These are phyloP conservation scores for Morbakka virulenta DNA, from an alignment of 30 jellyfish, hydroid and myxozoan species.

Conservation along the genomic window DNA sequence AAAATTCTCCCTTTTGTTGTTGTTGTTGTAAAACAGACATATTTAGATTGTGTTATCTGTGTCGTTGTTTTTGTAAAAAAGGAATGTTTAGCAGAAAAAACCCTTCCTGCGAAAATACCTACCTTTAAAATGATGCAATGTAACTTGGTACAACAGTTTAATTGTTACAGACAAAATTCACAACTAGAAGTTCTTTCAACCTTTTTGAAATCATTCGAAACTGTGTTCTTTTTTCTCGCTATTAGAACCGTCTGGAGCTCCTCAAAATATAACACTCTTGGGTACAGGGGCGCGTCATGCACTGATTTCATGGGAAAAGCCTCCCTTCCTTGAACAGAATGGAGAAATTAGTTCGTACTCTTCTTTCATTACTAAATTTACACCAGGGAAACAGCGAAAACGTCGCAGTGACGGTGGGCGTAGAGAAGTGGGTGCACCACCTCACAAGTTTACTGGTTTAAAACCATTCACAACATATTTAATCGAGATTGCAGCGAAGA, in stretches of 20 bases:
- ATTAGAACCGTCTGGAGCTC: conserved; percentile 52
- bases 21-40: no score
- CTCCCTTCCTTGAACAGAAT: conserved; percentile 18
- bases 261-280: background rate
- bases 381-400: background rate
- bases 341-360: conserved; percentile 26
- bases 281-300: background rate
- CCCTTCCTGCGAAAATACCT: no score
- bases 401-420: background rate
- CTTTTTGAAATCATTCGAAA: no score
- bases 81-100: no score
- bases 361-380: conserved; percentile 1
- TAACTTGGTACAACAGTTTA: no score
- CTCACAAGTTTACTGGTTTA: conserved; percentile 1
- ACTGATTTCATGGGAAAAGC: conserved; percentile 27
- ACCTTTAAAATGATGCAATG: no score
- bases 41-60: no score
- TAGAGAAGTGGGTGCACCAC: background rate
- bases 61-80: no score
- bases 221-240: no score
- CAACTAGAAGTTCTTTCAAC: no score
- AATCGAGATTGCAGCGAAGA: conserved; percentile 55
- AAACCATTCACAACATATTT: conserved; percentile 27
- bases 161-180: no score
- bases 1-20: no score